Evolutionary conservation across 2,113 vertebrate genomes (phyloP).

Genomic region (Ceratotherium simum): DNA sequence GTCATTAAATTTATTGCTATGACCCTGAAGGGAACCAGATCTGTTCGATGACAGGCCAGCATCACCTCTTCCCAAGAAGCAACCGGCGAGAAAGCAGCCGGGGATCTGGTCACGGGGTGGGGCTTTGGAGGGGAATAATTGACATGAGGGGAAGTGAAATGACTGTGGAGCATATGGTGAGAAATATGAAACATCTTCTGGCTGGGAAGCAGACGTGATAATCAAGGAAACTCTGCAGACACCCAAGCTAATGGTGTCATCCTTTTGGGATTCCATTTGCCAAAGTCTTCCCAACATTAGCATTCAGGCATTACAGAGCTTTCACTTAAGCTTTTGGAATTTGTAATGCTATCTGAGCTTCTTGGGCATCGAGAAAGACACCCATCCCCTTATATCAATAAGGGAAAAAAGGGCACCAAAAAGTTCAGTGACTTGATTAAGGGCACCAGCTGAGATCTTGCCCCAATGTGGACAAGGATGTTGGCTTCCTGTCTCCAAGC

Average conservation of each 20-base stretch:
- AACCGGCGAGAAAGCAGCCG: not conserved
- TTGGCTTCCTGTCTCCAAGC: not conserved
- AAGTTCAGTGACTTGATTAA: not conserved
- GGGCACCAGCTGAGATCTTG: not conserved
- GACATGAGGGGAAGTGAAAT: not conserved
- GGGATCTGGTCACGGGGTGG: not conserved
- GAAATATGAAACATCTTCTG: not conserved
- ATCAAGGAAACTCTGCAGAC: conserved; percentile 5
- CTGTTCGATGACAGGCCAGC: conserved; percentile 60
- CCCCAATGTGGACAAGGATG: not conserved
- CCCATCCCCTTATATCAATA: not conserved
- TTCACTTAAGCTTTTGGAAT: not conserved
- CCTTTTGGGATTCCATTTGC: conserved; percentile 11
- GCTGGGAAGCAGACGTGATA: not conserved
- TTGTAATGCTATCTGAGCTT: not conserved
- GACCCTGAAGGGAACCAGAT: conserved; percentile 45
- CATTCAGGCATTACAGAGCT: not conserved
- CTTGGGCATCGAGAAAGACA: not conserved
- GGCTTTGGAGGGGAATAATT: not conserved
- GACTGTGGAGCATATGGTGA: not conserved
- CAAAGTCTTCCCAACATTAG: not conserved
- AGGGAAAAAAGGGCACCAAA: not conserved
- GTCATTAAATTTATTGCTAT: not conserved
- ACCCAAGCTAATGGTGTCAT: not conserved
- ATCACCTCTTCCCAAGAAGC: conserved; percentile 38